Evolutionary conservation across 2,113 vertebrate genomes (phyloP), one percentile per base, ranked within the genome.

Genomic region (Monarcha castaneiventris): DNA sequence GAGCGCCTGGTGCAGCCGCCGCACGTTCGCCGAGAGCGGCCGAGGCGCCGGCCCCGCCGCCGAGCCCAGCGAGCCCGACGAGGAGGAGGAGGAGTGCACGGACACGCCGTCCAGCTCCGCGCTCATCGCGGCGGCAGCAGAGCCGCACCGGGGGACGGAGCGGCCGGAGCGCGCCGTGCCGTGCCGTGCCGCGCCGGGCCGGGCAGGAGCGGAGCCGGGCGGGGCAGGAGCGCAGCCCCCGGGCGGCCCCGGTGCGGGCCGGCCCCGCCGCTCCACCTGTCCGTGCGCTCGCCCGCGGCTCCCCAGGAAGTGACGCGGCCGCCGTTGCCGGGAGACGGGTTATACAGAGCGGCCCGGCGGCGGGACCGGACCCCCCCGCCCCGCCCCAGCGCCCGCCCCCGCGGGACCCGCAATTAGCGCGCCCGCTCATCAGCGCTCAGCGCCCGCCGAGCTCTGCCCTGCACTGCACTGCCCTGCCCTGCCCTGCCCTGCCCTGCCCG

Each of bases 1-100:
- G 81, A 99, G 98, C 69, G 99, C 99, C 93, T 98, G 98, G 98
- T 99, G 99, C 87, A 99, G 98, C 98, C 99, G 98, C 84, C 98
- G 97, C 93, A 99, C 99, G 97, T 99, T 99, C 89, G 98, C 98
- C 19, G 99, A 99, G 13, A 99, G 98, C 56, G 99, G 98, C 41
- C 99, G 99, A 64, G 98, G 97, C 29, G 98, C 98, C 84, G 98
- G 98, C 12, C 81, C 94, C 51, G 92, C 27, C 63, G 86, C 87
- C 84, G 97, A 84, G 29, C 92, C 97, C 97, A 98, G 97, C 17
- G 99, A 99, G 97, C 98, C 98, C 90, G 98, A 99, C 63, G 98
- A 98, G 84, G 98, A 97, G 33, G 98, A 99, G 96, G 98, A 99
- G 64, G 98, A 99, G 94, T 49, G 82, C 64, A 94, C 26, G 43